Evolutionary conservation across 2,888 invertebrate species (phyloP).

Genomic region (Stenolophus ochropezus): DNA sequence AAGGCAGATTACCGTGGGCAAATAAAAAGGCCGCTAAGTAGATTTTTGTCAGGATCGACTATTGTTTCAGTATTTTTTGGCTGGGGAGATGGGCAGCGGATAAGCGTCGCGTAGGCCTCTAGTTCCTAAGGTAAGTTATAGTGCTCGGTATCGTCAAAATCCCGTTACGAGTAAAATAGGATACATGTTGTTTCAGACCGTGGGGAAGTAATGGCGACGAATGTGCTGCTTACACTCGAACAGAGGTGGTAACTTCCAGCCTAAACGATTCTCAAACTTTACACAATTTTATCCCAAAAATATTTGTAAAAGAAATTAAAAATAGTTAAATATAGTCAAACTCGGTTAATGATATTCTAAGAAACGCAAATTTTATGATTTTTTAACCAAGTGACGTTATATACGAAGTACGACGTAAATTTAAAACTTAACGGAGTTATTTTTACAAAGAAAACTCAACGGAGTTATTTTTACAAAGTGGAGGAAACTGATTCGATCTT

Average conservation of each 20-base stretch:
- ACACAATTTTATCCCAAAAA: background rate
- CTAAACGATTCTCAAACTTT: conserved; percentile 26
- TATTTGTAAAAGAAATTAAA: no score
- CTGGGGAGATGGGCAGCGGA: conserved; percentile 30
- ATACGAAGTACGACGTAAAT: no score
- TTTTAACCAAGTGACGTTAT: no score
- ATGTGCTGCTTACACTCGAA: conserved; percentile 20
- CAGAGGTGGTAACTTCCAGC: background rate
- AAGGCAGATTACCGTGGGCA: conserved; percentile 45
- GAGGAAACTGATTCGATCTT: no score
- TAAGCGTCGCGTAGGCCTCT: conserved; percentile 32
- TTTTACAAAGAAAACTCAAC: no score
- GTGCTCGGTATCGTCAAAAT: conserved; percentile 46
- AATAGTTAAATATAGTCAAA: no score
- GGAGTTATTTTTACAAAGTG: no score
- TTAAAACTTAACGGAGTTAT: no score
- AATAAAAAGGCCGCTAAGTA: conserved; percentile 47
- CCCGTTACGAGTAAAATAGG: conserved; percentile 53
- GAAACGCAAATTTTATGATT: no score
- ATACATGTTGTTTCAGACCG: conserved; percentile 36
- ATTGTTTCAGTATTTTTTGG: conserved; percentile 51
- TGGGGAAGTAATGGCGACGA: conserved; percentile 50
- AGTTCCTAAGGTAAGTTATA: conserved; percentile 40
- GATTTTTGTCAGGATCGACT: conserved; percentile 49
- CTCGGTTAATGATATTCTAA: no score